A percentile compares a stretch with the other conserved stretches of the same genome.
These are phyloP conservation scores for Danio jaintianensis DNA, from an alignment of 2,797 vertebrate genomes.

Conservation along the genomic window DNA sequence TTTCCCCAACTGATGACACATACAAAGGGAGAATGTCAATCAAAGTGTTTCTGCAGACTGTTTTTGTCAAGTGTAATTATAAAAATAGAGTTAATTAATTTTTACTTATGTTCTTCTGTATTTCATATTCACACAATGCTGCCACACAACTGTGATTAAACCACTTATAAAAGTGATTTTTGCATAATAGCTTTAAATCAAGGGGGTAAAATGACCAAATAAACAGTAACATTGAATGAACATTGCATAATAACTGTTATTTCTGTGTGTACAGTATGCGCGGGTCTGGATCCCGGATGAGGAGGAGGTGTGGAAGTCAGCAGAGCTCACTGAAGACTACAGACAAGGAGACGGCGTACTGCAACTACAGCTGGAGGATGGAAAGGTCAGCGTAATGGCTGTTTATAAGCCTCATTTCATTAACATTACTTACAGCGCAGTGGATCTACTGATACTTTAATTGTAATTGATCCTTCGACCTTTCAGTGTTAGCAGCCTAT, in stretches of 20 bases:
- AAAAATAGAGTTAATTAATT: no score
- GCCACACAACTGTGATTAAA: no score
- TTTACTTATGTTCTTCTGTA: no score
- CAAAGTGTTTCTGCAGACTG: no score
- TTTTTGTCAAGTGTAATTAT: no score
- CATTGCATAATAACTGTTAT: background rate
- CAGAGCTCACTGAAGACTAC: slow-evolving; percentile 93
- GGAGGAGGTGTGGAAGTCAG: slow-evolving; percentile 98
- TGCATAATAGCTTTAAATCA: background rate
- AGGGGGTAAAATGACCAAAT: background rate
- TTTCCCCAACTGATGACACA: no score
- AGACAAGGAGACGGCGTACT: slow-evolving; percentile 88
- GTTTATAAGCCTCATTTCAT: background rate
- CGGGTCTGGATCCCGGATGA: slow-evolving; percentile 97
- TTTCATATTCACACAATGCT: no score
- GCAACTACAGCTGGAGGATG: slow-evolving; percentile 90
- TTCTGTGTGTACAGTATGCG: slow-evolving; percentile 82
- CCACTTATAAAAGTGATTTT: no score
- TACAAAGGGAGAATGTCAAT: no score
- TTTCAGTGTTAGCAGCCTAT: background rate
- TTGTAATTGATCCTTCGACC: background rate
- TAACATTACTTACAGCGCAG: background rate
- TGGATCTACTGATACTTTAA: background rate
- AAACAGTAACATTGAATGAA: background rate
- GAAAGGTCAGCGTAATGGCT: slow-evolving; percentile 80